Conservation (phyloP, 2,888 invertebrate genomes). For the Tipula confusa region DNA sequence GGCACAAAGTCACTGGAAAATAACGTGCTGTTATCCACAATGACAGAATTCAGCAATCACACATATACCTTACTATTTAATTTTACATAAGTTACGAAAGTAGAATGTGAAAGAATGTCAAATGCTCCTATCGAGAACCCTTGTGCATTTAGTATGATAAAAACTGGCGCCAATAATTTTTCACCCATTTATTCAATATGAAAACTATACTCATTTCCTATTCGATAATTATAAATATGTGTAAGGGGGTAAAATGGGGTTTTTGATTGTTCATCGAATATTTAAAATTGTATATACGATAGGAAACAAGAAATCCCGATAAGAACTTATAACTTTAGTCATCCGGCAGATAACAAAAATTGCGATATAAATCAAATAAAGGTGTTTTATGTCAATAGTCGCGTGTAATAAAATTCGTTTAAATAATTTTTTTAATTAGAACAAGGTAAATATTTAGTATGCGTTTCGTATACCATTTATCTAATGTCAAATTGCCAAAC, state of each 20-base stretch:
- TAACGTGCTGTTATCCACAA: too few relatives aligned
- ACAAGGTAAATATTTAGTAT: not conserved
- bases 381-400: not conserved
- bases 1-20: too few relatives aligned
- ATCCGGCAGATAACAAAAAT: not conserved
- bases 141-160: too few relatives aligned
- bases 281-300: not conserved
- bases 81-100: too few relatives aligned
- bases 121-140: too few relatives aligned
- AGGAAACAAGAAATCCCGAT: not conserved
- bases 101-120: too few relatives aligned
- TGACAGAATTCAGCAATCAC: too few relatives aligned
- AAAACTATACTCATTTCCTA: not conserved
- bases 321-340: not conserved
- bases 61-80: too few relatives aligned
- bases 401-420: not conserved
- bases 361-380: not conserved
- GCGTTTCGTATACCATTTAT: too few relatives aligned
- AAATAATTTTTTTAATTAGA: not conserved
- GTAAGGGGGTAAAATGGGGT: not conserved
- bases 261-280: not conserved
- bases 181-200: not conserved
- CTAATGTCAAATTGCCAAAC: not conserved
- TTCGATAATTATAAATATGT: not conserved
- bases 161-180: not conserved